Conservation (phyloP, 2,888 invertebrate species). For the Brachylomia viminalis region DNA sequence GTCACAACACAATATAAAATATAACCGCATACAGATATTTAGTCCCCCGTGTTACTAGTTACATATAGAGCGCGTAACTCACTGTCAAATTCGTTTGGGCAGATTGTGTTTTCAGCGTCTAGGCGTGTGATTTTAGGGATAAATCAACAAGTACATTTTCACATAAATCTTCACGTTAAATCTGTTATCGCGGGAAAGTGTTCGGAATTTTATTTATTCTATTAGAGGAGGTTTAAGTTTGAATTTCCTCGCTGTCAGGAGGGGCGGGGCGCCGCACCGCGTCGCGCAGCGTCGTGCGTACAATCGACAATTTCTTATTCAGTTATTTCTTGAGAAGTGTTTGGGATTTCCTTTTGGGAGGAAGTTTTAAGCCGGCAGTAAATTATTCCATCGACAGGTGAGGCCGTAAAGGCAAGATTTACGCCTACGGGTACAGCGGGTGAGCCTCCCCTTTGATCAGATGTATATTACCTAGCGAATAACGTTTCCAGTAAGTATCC, state of each 20-base stretch:
- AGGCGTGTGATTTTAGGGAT: conserved; percentile 61
- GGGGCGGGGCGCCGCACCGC: conserved; percentile 54
- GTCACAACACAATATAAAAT: conserved; percentile 64
- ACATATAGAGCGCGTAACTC: conserved; percentile 33
- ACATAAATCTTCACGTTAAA: conserved; percentile 68
- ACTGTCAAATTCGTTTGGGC: conserved; percentile 49
- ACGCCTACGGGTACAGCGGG: conserved; percentile 86
- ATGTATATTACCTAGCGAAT: conserved; percentile 87
- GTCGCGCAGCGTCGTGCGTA: conserved; percentile 72
- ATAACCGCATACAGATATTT: conserved; percentile 58
- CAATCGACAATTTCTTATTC: conserved; percentile 88
- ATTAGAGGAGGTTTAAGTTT: conserved; percentile 81
- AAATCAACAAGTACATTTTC: conserved; percentile 66
- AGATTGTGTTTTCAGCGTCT: conserved; percentile 59
- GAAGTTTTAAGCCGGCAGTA: conserved; percentile 90
- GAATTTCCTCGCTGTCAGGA: conserved; percentile 81
- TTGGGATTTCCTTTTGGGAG: conserved; percentile 87
- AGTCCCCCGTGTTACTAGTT: conserved; percentile 48
- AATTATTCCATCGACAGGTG: conserved; percentile 90
- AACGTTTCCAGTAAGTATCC: conserved; percentile 85
- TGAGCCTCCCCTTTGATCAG: conserved; percentile 86
- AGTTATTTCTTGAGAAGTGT: conserved; percentile 89
- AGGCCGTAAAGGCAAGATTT: conserved; percentile 90
- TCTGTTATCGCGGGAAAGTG: conserved; percentile 63
- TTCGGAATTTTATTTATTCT: conserved; percentile 82